Evolutionary conservation across 1,140 invertebrate genomes (phyloP).

Genomic region (Musca vetustissima): DNA sequence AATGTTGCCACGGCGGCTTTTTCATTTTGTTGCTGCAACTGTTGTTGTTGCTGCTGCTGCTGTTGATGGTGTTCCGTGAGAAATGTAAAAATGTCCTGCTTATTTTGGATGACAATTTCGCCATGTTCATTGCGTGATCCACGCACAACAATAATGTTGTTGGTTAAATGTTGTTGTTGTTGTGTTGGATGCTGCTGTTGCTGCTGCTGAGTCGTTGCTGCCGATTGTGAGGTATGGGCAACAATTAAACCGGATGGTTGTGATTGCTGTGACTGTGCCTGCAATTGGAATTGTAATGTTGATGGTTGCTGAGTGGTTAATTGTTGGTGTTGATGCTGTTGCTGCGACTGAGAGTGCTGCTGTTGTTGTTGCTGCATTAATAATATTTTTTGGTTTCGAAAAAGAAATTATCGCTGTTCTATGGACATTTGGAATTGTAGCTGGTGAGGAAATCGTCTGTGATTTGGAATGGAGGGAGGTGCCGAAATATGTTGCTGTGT

Average conservation of each 20-base stretch:
- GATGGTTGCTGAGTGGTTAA: slow-evolving; percentile 18
- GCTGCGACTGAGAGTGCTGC: slow-evolving; percentile 30
- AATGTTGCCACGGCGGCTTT: slow-evolving; percentile 38
- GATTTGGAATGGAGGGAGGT: not conserved
- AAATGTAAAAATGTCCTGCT: slow-evolving; percentile 52
- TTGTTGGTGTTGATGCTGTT: slow-evolving; percentile 34
- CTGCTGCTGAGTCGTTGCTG: too few species aligned
- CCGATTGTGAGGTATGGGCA: too few species aligned
- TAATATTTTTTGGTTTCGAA: slow-evolving; percentile 37
- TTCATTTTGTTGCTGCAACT: slow-evolving; percentile 28
- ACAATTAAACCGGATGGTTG: too few species aligned
- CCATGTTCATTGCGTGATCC: slow-evolving; percentile 55
- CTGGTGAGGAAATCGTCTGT: not conserved
- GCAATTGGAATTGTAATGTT: slow-evolving; percentile 33
- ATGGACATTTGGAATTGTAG: slow-evolving; percentile 17
- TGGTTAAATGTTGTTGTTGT: slow-evolving; percentile 41
- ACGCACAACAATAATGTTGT: slow-evolving; percentile 53
- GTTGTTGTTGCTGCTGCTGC: slow-evolving; percentile 31
- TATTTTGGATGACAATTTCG: slow-evolving; percentile 54
- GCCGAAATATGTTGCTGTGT: too few species aligned
- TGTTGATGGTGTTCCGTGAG: slow-evolving; percentile 49
- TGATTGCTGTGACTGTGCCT: not conserved
- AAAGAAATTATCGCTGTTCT: slow-evolving; percentile 32
- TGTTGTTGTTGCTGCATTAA: slow-evolving; percentile 49
- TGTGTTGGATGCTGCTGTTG: slow-evolving; percentile 24